Evolutionary conservation across 2,113 vertebrate species (phyloP).

Genomic region (Trematocara stigmaticum): DNA sequence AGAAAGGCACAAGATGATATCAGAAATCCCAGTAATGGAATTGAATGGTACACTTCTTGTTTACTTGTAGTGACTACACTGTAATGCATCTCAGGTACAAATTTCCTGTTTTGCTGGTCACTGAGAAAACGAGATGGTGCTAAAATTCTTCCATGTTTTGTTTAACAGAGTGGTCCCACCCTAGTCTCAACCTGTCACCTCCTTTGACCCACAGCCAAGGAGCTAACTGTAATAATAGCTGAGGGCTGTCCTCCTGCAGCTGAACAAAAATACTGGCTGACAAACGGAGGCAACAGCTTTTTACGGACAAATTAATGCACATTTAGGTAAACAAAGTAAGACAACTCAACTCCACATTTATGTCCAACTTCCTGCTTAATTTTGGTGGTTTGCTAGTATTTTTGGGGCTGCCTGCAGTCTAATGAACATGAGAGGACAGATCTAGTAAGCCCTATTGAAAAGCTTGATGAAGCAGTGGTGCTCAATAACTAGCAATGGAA

Average conservation of each 20-base stretch:
- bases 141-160: constrained; percentile 62
- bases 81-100: constrained; percentile 5
- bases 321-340: not conserved
- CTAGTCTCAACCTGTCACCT: constrained; percentile 51
- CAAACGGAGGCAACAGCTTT: not conserved
- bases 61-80: not conserved
- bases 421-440: not conserved
- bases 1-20: not conserved
- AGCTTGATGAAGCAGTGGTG: not conserved
- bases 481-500: not conserved
- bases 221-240: constrained; percentile 10
- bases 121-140: constrained; percentile 34
- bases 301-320: not conserved
- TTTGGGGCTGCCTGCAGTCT: not conserved
- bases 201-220: constrained; percentile 34
- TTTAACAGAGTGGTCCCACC: constrained; percentile 52
- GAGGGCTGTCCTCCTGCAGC: not conserved
- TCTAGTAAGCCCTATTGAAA: not conserved
- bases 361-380: not conserved
- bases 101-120: constrained; percentile 60
- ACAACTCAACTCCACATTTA: not conserved
- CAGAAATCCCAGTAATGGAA: not conserved
- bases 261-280: constrained; percentile 9
- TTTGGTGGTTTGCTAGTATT: not conserved
- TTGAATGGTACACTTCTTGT: not conserved